phyloP scores from a whole-genome alignment of 2,113 vertebrate species.

The Menidia beryllina region DNA sequence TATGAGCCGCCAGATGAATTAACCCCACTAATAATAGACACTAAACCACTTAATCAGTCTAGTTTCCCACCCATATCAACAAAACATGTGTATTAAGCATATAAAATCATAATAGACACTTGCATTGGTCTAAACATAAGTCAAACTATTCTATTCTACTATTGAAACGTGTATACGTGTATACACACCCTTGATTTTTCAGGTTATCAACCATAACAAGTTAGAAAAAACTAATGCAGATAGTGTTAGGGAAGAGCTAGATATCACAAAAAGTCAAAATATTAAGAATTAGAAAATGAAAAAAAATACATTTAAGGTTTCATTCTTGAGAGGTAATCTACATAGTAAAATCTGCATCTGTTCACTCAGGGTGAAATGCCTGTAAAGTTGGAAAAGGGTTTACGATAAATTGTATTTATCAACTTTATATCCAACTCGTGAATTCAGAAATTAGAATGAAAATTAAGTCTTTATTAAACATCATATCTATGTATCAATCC shows the following conservation, averaged over 20 bases:
- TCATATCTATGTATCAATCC: too few relatives aligned
- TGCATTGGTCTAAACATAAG: too few relatives aligned
- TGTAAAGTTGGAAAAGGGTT: constrained; percentile 41
- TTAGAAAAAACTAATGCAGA: constrained; percentile 26
- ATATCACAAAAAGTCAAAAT: constrained; percentile 59
- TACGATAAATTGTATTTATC: constrained; percentile 56
- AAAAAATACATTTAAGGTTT: constrained; percentile 71
- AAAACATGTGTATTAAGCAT: constrained; percentile 8
- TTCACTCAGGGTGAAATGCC: constrained; percentile 64
- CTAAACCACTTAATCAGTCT: constrained; percentile 73
- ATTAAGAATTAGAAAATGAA: constrained; percentile 27
- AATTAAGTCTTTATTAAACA: too few relatives aligned
- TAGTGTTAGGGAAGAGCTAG: constrained; percentile 42
- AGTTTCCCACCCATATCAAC: constrained; percentile 12
- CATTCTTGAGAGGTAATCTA: constrained; percentile 71
- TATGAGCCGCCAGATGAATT: constrained; percentile 76
- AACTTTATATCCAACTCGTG: constrained; percentile 22
- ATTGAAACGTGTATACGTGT: too few relatives aligned
- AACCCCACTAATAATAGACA: constrained; percentile 80
- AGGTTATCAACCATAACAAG: not conserved
- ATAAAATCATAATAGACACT: too few relatives aligned
- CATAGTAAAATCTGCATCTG: constrained; percentile 63
- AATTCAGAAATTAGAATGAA: not conserved
- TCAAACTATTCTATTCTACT: too few relatives aligned
- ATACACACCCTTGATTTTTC: not conserved